These are phyloP conservation scores for Tenebrio molitor DNA, from an alignment of 1,140 invertebrate species.

Conservation along the genomic window DNA sequence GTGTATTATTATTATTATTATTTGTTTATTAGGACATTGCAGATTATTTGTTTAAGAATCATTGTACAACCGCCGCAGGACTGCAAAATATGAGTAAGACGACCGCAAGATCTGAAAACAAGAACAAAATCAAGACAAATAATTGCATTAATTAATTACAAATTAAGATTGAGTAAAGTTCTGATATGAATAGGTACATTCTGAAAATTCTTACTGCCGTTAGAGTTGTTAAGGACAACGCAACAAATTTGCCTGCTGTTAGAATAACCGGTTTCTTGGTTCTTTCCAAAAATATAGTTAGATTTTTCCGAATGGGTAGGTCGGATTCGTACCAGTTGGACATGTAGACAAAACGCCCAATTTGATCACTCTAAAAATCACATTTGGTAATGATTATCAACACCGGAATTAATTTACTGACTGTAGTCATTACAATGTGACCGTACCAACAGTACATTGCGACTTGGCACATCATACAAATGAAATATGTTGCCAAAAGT, in stretches of 20 bases:
- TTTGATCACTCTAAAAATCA: constrained; percentile 28
- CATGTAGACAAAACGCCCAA: not conserved
- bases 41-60: not conserved
- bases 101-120: constrained; percentile 7
- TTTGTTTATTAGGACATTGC: no score
- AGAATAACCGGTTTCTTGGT: constrained; percentile 13
- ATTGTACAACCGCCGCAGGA: not conserved
- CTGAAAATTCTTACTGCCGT: constrained; percentile 25
- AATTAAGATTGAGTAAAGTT: no score
- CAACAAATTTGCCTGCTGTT: constrained; percentile 35
- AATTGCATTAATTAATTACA: not conserved
- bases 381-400: not conserved
- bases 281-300: constrained; percentile 37
- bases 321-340: constrained; percentile 16
- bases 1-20: no score
- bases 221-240: constrained; percentile 10
- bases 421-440: constrained; percentile 44
- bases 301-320: not conserved
- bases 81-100: not conserved
- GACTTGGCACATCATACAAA: constrained; percentile 50
- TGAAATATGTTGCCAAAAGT: constrained; percentile 44
- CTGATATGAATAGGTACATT: no score
- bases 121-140: not conserved
- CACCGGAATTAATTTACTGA: no score
- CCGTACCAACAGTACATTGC: constrained; percentile 52